Conservation (phyloP, 2,888 invertebrate genomes). For the Notocelia uddmanniana region DNA sequence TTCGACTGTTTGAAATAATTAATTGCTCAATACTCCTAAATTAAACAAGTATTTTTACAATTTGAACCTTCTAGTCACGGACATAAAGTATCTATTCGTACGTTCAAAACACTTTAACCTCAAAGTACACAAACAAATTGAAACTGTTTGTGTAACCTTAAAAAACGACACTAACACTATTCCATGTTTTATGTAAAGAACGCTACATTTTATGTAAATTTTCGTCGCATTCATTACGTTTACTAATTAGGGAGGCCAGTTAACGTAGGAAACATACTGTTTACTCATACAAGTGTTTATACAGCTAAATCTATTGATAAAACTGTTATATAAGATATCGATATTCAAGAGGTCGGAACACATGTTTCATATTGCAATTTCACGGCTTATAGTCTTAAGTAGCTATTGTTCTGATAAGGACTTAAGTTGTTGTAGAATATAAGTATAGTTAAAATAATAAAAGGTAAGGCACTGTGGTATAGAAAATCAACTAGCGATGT, state of each 20-base stretch:
- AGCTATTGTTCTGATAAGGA: neutral
- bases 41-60: too few species aligned
- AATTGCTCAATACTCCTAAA: too few species aligned
- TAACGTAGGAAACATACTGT: slow-evolving; percentile 16
- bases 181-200: slow-evolving; percentile 15
- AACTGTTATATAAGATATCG: slow-evolving; percentile 1
- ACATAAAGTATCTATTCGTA: too few species aligned
- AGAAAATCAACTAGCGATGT: too few species aligned
- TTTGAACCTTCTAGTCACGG: too few species aligned
- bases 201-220: slow-evolving; percentile 40
- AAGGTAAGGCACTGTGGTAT: too few species aligned
- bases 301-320: slow-evolving; percentile 22
- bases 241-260: slow-evolving; percentile 32
- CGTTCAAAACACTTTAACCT: too few species aligned
- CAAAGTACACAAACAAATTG: neutral
- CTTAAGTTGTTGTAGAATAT: neutral
- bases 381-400: neutral
- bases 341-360: neutral
- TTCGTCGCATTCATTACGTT: slow-evolving; percentile 15
- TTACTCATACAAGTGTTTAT: slow-evolving; percentile 21
- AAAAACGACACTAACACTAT: neutral
- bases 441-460: too few species aligned
- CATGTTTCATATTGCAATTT: slow-evolving; percentile 2
- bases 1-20: too few species aligned
- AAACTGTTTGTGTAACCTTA: neutral